Conservation (phyloP, 2,113 vertebrate species). For the Micromys minutus region DNA sequence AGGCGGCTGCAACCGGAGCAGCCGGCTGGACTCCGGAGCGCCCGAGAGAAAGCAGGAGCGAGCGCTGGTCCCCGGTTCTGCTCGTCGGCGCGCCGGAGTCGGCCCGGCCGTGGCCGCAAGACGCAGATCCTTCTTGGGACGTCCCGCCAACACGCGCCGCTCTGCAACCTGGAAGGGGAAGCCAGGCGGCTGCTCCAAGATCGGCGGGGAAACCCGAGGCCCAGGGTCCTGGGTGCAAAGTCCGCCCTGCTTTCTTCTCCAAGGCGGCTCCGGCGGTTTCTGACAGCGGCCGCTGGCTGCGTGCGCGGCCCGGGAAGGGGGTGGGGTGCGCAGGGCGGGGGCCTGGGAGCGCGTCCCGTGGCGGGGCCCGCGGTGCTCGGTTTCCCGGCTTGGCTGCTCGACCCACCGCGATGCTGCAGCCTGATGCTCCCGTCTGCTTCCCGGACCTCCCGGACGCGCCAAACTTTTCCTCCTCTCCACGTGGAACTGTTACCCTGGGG, state of each 20-base stretch:
- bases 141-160: constrained; percentile 45
- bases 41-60: constrained; percentile 42
- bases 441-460: background rate
- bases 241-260: constrained; percentile 28
- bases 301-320: constrained; percentile 65
- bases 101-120: constrained; percentile 57
- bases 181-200: background rate
- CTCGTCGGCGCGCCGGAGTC: constrained; percentile 54
- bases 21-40: constrained; percentile 40
- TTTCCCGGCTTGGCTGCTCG: background rate
- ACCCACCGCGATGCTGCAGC: constrained; percentile 31
- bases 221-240: constrained; percentile 68
- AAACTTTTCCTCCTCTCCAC: constrained; percentile 53
- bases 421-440: background rate
- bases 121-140: constrained; percentile 56
- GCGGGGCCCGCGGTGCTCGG: constrained; percentile 26
- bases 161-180: background rate
- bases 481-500: constrained; percentile 18
- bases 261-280: constrained; percentile 54
- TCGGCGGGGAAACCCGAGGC: background rate
- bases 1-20: constrained; percentile 3
- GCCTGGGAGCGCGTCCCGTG: constrained; percentile 65
- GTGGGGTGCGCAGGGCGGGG: constrained; percentile 76
- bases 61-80: constrained; percentile 50
- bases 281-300: constrained; percentile 59